Conservation (phyloP, 2,888 invertebrate species). For the Odontothrips loti region DNA sequence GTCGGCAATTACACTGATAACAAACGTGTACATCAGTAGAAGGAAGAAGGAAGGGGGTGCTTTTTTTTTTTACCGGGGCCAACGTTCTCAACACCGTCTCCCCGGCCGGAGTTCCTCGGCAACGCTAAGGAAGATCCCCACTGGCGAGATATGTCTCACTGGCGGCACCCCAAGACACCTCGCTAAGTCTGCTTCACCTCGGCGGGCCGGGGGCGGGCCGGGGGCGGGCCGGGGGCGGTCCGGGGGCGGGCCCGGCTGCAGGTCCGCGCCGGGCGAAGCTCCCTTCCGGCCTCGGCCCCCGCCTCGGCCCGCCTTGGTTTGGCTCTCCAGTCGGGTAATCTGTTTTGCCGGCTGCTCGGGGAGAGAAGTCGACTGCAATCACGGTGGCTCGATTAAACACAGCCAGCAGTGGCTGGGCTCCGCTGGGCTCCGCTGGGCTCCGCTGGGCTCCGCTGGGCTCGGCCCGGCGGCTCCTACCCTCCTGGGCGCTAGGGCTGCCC, state of each 20-base stretch:
- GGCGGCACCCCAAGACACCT: neutral
- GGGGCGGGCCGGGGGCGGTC: neutral
- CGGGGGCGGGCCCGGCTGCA: too few species aligned
- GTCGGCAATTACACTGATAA: too few species aligned
- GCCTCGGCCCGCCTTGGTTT: neutral
- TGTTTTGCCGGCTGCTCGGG: constrained; percentile 1
- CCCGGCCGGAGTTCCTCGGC: neutral
- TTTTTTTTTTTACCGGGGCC: too few species aligned
- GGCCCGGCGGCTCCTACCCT: too few species aligned
- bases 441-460: too few species aligned
- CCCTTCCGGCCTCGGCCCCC: neutral
- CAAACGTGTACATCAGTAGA: too few species aligned
- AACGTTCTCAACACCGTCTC: neutral
- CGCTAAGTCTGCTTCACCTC: neutral
- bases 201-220: neutral
- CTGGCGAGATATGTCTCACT: neutral
- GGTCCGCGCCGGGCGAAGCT: too few species aligned
- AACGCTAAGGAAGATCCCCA: neutral
- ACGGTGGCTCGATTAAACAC: constrained; percentile 15
- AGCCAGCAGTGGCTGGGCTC: neutral
- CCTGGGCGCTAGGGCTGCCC: neutral
- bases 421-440: neutral
- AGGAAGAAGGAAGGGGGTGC: too few species aligned
- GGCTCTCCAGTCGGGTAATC: neutral
- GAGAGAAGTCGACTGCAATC: constrained; percentile 8